A percentile compares a stretch with the other conserved stretches of the same genome.
Conservation (phyloP, 2,888 invertebrate species). For the Acronicta alni region DNA sequence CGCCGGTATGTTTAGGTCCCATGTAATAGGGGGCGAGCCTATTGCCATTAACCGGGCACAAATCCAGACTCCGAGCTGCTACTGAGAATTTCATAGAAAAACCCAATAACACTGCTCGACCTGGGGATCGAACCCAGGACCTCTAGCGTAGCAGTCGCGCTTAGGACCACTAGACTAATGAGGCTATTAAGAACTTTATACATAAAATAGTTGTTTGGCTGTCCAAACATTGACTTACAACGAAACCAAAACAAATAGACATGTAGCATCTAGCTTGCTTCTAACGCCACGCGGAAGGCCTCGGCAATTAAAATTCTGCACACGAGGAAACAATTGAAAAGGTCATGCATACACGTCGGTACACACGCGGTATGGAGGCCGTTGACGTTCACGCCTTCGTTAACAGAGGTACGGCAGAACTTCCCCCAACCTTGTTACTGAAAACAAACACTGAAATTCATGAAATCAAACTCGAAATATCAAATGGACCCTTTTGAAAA, state of each 20-base stretch:
- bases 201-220: neutral
- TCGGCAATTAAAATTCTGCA: conserved; percentile 67
- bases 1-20: too few species aligned
- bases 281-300: conserved; percentile 67
- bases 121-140: too few species aligned
- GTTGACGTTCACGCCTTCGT: conserved; percentile 43
- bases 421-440: too few species aligned
- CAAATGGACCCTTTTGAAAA: too few species aligned
- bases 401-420: conserved; percentile 10
- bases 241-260: conserved; percentile 13
- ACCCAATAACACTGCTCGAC: too few species aligned
- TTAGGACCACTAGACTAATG: too few species aligned
- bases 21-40: too few species aligned
- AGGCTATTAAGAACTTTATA: too few species aligned
- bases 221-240: conserved; percentile 16
- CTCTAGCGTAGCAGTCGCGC: too few species aligned
- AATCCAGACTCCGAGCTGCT: too few species aligned
- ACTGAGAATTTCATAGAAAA: too few species aligned
- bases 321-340: conserved; percentile 74
- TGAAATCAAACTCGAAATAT: neutral
- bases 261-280: conserved; percentile 31
- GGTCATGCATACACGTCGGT: conserved; percentile 54
- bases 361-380: conserved; percentile 22
- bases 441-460: neutral
- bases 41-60: too few species aligned